Percentiles rank a stretch among this genome's conserved stretches.
phyloP scores from a whole-genome alignment of 2,113 vertebrate genomes.

The Apus apus region DNA sequence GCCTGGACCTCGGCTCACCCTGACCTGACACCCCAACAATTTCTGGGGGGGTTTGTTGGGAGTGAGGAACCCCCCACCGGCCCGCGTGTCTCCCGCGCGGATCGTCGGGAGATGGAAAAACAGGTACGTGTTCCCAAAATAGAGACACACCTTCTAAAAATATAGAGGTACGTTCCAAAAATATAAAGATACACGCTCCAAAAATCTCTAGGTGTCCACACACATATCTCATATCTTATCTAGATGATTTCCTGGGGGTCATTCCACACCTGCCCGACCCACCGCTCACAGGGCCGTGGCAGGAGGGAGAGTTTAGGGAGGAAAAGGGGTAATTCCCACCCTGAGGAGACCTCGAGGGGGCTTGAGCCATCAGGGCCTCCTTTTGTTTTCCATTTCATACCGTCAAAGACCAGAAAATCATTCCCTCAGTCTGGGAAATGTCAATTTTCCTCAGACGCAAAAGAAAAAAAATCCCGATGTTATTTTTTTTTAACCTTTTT shows the following conservation, averaged over 20 bases:
- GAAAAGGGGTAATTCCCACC: background rate
- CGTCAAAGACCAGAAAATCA: background rate
- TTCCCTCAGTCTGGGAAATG: background rate
- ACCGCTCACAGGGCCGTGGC: rapidly evolving
- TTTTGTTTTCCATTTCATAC: background rate
- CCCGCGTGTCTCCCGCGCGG: background rate
- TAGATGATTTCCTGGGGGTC: rapidly evolving
- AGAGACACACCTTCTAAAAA: background rate
- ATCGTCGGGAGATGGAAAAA: background rate
- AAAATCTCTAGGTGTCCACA: too few species aligned
- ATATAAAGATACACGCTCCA: too few species aligned
- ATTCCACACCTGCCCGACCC: background rate
- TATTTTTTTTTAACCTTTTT: background rate
- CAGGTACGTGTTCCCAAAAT: too few species aligned
- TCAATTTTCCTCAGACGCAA: background rate
- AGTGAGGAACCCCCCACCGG: background rate
- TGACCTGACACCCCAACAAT: rapidly evolving
- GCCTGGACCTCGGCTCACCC: rapidly evolving
- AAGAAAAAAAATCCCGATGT: background rate
- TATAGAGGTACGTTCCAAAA: rapidly evolving
- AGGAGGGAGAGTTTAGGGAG: too few species aligned
- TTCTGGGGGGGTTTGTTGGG: rapidly evolving
- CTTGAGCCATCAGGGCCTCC: background rate
- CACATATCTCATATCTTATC: rapidly evolving
- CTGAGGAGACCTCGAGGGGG: rapidly evolving